Evolutionary conservation across 2,797 vertebrate genomes (phyloP), one percentile per base, ranked within the genome.

Genomic region (Picus viridis): DNA sequence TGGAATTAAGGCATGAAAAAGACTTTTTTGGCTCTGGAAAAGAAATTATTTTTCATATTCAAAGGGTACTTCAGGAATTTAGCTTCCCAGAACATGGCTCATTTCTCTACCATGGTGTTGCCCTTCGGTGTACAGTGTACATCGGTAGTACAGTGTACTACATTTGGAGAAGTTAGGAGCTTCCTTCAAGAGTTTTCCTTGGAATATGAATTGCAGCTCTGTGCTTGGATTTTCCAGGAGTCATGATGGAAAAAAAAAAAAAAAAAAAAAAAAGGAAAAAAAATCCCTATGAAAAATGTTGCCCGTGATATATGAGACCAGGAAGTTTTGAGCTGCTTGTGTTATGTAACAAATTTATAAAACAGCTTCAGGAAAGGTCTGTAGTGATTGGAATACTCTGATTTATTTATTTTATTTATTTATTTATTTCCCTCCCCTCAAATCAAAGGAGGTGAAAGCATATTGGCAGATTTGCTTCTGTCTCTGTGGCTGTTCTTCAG

Each of bases 1-100:
- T 93, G 82, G 61, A 77, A 87, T 85, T 67, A 80, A 93, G 69
- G 41, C 5, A 26, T 77, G 3, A 80, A 84, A 86, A 79, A 43
- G 47, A 43, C 26, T 45, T 59, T 73, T 58, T 57, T 79, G 16
- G 16, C 75, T 83, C 65, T 83, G 64, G 39, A 70, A 82, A 87
- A 77, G 2, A 59, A 77, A 80, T 57, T 73, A 18, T 29, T 90
- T 92, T 87, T 89, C 39, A 29, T 80, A 57, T 68, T 89, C 72
- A 20, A 61, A 79, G 69, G 22, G 49, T 69, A 64, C 39, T 93
- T 89, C 36, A 80, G 65, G 54, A 51, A 54, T 89, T 93, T 90
- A 79, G 57, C 12, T 77, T 85, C 34, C 12, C 18, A 36, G 72
- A 80, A 45, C 29, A 34, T 19, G 17, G 49, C 71, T 94, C 27